Evolutionary conservation across 2,113 vertebrate species (phyloP).

Genomic region (Aegotheles bennettii): DNA sequence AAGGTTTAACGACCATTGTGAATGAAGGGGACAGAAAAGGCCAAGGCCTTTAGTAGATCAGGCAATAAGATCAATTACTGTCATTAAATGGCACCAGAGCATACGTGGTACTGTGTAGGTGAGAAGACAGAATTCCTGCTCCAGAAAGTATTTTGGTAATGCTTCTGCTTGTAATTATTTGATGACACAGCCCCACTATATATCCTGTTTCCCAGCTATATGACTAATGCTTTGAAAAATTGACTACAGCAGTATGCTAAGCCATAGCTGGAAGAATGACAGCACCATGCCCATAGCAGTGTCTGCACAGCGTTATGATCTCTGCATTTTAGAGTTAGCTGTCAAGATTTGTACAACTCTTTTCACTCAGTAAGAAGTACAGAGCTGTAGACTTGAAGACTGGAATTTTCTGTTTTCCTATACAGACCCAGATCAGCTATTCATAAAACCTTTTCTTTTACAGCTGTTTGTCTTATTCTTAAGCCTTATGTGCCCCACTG

Average conservation of each 20-base stretch:
- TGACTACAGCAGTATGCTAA: neutral
- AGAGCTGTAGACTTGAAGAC: neutral
- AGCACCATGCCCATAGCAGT: rapidly evolving
- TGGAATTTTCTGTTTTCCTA: neutral
- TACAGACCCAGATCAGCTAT: neutral
- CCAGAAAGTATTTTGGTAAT: neutral
- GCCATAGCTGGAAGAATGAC: neutral
- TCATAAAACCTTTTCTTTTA: constrained; percentile 4
- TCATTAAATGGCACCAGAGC: neutral
- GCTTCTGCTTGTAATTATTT: neutral
- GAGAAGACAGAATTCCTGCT: neutral
- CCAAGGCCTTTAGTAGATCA: neutral
- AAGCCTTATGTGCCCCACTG: neutral
- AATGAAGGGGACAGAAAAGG: neutral
- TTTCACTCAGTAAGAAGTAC: neutral
- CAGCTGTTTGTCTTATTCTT: neutral
- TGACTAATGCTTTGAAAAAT: neutral
- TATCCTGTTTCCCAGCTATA: neutral
- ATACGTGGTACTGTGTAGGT: neutral
- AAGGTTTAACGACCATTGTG: neutral
- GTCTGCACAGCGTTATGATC: neutral
- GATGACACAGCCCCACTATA: neutral
- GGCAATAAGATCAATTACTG: neutral
- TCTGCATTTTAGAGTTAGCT: neutral
- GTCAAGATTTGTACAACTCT: neutral